These are phyloP conservation scores for Balaenoptera acutorostrata DNA, from an alignment of 2,113 vertebrate genomes.

Conservation along the genomic window DNA sequence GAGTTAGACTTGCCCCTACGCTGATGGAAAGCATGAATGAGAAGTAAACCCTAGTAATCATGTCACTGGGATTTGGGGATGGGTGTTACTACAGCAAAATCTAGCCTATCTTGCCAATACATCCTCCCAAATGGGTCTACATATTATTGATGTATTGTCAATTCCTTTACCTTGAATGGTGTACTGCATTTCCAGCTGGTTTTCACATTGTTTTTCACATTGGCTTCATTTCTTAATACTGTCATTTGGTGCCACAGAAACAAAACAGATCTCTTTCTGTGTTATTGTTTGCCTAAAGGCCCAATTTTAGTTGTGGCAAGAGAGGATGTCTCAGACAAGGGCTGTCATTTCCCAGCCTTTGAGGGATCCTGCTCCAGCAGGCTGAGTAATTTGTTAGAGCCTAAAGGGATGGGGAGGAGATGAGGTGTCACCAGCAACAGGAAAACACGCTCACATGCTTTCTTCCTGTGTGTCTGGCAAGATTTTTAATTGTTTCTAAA, in stretches of 20 bases:
- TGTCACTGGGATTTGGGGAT: not conserved
- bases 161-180: not conserved
- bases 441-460: constrained; percentile 36
- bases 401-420: not conserved
- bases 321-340: constrained; percentile 14
- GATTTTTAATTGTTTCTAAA: constrained; percentile 69
- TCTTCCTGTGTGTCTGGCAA: constrained; percentile 46
- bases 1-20: not conserved
- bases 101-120: not conserved
- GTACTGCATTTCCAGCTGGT: not conserved
- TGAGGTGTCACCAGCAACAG: constrained; percentile 42
- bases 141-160: not conserved
- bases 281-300: constrained; percentile 39
- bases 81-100: not conserved
- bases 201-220: not conserved
- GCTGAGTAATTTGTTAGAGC: constrained; percentile 15
- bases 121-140: not conserved
- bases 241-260: constrained; percentile 33
- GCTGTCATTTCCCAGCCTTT: constrained; percentile 38
- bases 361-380: not conserved
- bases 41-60: not conserved
- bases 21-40: not conserved
- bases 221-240: constrained; percentile 27
- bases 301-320: constrained; percentile 16
- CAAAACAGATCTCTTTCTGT: not conserved